Evolutionary conservation across 2,797 vertebrate species (phyloP), one percentile per base, ranked within the genome.

Genomic region (Tragopan temminckii): DNA sequence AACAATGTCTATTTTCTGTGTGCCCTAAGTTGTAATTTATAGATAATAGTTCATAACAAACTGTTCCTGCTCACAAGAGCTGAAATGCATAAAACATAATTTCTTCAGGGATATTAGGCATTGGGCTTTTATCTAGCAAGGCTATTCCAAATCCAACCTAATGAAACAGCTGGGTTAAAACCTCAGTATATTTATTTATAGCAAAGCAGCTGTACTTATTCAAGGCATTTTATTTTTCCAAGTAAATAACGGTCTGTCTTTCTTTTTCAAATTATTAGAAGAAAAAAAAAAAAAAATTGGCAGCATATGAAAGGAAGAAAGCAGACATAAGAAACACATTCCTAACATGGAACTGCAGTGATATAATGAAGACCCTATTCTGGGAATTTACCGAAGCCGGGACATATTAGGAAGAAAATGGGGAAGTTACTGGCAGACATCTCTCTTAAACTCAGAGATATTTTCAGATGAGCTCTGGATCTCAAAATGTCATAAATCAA

Each of bases 281-380:
- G 52, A 78, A 21, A 17, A 33, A 79, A 69, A 77, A 21, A 17
- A 33, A 79, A 67, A 52, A 58, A 33, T 21, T 94, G 94, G 94
- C 93, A 94, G 15, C 0, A 0, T 82, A 87, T 87, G 55, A 96
- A 95, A 95, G 88, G 76, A 90, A 90, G 68, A 90, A 80, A 85
- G 46, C 62, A 96, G 93, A 80, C 90, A 92, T 42, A 85, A 93
- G 77, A 90, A 92, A 90, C 74, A 89, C 90, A 94, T 96, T 95
- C 93, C 92, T 92, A 42, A 87, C 81, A 92, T 85, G 90, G 93
- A 96, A 88, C 82, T 42, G 35, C 79, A 85, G 50, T 94, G 95
- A 95, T 79, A 90, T 69, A 82, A 57, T 36, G 80, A 93, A 93
- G 81, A 75, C 27, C 18, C 9, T 0, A 63, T 72, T 78, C 88